Conservation (phyloP, 2,888 invertebrate genomes). For the Watsonalla cultraria region DNA sequence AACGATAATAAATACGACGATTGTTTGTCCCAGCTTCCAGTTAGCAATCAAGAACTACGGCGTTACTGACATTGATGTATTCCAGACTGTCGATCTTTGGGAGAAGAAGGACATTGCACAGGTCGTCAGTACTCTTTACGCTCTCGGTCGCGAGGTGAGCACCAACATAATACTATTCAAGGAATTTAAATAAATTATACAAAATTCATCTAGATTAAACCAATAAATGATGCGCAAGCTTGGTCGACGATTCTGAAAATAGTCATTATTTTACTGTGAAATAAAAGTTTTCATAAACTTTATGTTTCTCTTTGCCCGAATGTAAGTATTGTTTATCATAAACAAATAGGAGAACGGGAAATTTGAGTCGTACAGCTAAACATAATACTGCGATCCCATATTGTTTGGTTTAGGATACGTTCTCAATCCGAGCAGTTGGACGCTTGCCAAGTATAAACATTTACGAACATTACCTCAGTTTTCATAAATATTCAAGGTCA, state of each 20-base stretch:
- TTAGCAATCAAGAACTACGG: constrained; percentile 92
- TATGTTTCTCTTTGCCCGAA: constrained; percentile 1
- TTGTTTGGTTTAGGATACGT: constrained; percentile 55
- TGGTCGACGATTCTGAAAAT: not conserved
- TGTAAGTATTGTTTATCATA: constrained; percentile 14
- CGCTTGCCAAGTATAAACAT: constrained; percentile 59
- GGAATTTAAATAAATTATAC: no score
- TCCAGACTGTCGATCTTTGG: constrained; percentile 98
- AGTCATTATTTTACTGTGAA: not conserved
- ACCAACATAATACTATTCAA: constrained; percentile 1
- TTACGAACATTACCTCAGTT: constrained; percentile 73
- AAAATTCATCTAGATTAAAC: no score
- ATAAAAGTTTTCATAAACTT: not conserved
- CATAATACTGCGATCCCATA: constrained; percentile 54
- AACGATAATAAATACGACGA: not conserved
- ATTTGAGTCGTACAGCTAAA: constrained; percentile 17
- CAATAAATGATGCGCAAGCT: not conserved
- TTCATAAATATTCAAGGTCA: constrained; percentile 71
- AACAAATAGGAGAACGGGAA: constrained; percentile 29
- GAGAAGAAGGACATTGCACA: constrained; percentile 95
- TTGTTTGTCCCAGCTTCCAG: constrained; percentile 81
- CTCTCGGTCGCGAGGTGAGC: constrained; percentile 89
- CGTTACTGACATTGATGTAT: constrained; percentile 93
- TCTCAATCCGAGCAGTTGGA: constrained; percentile 57
- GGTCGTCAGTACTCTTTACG: constrained; percentile 91